Percentiles rank a stretch among this genome's conserved stretches.
These are phyloP conservation scores for Saturnia pavonia DNA, from an alignment of 2,888 invertebrate genomes.

Conservation along the genomic window DNA sequence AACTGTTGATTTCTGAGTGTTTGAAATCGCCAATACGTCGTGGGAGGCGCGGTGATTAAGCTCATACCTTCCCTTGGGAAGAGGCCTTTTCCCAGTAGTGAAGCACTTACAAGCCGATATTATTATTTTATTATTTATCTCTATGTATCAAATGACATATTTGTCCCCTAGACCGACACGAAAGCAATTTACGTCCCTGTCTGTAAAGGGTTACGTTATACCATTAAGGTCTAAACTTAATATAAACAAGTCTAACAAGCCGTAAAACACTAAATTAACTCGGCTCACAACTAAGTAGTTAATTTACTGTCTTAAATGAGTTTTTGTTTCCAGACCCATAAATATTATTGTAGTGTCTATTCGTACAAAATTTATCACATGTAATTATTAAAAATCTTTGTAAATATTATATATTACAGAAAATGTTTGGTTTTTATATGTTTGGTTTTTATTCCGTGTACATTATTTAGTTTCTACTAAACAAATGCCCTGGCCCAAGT, in stretches of 20 bases:
- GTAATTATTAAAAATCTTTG: not conserved
- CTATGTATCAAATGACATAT: not conserved
- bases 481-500: too few relatives aligned
- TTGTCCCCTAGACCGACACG: not conserved
- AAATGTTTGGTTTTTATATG: not conserved
- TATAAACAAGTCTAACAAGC: conserved; percentile 33
- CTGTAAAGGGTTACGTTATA: conserved; percentile 25
- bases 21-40: too few relatives aligned
- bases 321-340: conserved; percentile 38
- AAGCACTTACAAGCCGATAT: too few relatives aligned
- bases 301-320: conserved; percentile 41
- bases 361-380: not conserved
- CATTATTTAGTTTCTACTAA: not conserved
- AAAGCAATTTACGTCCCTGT: conserved; percentile 21
- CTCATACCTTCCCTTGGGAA: too few relatives aligned
- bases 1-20: too few relatives aligned
- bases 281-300: conserved; percentile 38
- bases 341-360: conserved; percentile 34
- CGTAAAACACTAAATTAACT: conserved; percentile 31
- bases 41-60: too few relatives aligned
- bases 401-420: not conserved
- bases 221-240: conserved; percentile 33
- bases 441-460: not conserved
- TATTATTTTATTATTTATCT: too few relatives aligned
- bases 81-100: too few relatives aligned